phyloP scores from a whole-genome alignment of 2,113 vertebrate species.

The Falcunculus frontatus region DNA sequence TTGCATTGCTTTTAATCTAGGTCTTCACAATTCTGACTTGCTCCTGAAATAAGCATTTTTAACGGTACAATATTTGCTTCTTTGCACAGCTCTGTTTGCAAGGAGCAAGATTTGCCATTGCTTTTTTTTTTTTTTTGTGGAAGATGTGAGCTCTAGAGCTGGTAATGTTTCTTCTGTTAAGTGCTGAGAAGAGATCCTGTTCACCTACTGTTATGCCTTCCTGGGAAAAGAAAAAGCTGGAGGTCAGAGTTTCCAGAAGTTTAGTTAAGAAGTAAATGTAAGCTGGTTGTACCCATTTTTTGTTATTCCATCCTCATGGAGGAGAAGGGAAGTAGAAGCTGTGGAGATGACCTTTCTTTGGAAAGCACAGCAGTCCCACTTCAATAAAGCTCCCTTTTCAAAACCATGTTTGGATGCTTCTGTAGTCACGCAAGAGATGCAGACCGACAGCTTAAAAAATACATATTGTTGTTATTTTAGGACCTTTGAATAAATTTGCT shows the following conservation, averaged over 20 bases:
- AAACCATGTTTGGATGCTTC: background rate
- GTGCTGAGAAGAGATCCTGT: background rate
- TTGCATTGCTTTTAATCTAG: background rate
- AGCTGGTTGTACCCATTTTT: background rate
- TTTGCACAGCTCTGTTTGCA: background rate
- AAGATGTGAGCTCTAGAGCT: background rate
- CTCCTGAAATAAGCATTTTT: background rate
- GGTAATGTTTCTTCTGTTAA: background rate
- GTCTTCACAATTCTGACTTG: background rate
- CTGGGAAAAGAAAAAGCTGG: background rate
- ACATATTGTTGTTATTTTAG: background rate
- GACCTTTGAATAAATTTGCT: background rate
- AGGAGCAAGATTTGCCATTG: background rate
- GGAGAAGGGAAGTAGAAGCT: background rate
- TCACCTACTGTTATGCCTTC: background rate
- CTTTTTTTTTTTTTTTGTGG: background rate
- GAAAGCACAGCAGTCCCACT: background rate
- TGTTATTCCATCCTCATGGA: background rate
- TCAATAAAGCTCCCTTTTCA: background rate
- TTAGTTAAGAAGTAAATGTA: background rate
- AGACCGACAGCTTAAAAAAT: background rate
- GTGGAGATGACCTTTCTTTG: background rate
- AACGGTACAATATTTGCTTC: background rate
- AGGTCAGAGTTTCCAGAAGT: background rate
- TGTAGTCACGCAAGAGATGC: background rate